Base-by-base conservation (phyloP, 2,888 invertebrate genomes). In the Agrochola circellaris region DNA sequence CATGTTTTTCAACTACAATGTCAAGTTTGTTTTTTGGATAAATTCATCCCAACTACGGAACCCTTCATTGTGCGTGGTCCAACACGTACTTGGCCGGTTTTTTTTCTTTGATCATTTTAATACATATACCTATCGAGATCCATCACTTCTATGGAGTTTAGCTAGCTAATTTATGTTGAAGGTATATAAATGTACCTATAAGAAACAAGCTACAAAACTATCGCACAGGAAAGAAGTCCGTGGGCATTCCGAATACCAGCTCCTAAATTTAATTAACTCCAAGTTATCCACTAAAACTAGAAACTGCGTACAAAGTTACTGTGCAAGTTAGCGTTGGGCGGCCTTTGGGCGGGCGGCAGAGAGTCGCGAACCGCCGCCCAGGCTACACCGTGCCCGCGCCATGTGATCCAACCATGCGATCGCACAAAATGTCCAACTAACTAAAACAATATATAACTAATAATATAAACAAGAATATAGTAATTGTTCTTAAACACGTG, bases 361-460 rank as follows among this genome's bases (percentile, higher is more conserved):
- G 87, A 91, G 93, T 91, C 90, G 88, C 93, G 94, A 93, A 94
- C 92, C 90, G 89, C 89, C 94, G 92, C 86, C 84, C 87, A 81
- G 89, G 90, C 84, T 87, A 89, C 92, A 92, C 91, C 82, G 89
- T 90, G 82, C 83, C 83, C 87, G 70, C 85, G 89, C 81, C 81
- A 93, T 94, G 94, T 90, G 89, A 91, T 69, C 89, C 89, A 65
- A 83, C 77, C 77, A 89, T 88, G 86, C 88, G 87, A 87, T 87
- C 90, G 89, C 75, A 84, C 77, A 79, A 86, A 77, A 87, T 84
- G 56, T 69, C 60, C 73, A 89, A 89, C 88, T 90, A 87, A 87
- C 73, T 71, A 77, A 83, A 79, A 79, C 62, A 74, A 68, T 75
- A 70, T 56, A 15, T 9, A 71, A 48, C n/a, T 58, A 11, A 58